Evolutionary conservation across 2,888 invertebrate species (phyloP), one percentile per base, ranked within the genome.

Genomic region (Metalampra italica): DNA sequence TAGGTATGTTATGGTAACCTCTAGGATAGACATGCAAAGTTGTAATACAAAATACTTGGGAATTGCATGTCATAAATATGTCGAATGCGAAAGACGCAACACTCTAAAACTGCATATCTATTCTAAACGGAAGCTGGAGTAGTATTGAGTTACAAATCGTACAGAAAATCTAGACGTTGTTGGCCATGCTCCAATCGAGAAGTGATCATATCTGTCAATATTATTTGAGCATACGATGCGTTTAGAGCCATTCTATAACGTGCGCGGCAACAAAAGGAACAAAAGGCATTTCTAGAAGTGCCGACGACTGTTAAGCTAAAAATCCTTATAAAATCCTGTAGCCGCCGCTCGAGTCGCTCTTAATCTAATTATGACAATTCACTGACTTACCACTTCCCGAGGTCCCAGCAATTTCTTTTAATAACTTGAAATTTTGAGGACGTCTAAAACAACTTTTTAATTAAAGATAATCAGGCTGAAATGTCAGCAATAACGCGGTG

Each of bases 151-250:
- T 80, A 82, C 85, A 86, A 87, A 86, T 88, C 78, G 78, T 71
- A 82, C 74, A 76, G 78, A 85, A 84, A 82, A 85, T 82, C 78
- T 81, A 82, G 81, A 80, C 75, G 73, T 76, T 74, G 75, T 84
- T 89, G 89, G 90, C 88, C 59, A 59, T 62, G 74, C 68, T 88
- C 90, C 90, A 90, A 87, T 82, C 68, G 78, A 75, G 78, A 83
- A 84, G 82, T 82, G 86, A 88, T 87, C 88, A 88, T 89, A 88
- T 87, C 82, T 88, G 90, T 90, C 88, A 89, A 88, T 88, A 87
- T 82, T 84, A 78, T 75, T 82, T 72, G 79, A 78, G 72, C 71
- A 76, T 76, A 78, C 75, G 71, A 84, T 82, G 79, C 78, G 67
- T 82, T 82, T 79, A 75, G 75, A 75, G 61, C 67, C 62, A 63